Evolutionary conservation across 2,113 vertebrate genomes (phyloP), one percentile per base, ranked within the genome.

Genomic region (Callipepla squamata): DNA sequence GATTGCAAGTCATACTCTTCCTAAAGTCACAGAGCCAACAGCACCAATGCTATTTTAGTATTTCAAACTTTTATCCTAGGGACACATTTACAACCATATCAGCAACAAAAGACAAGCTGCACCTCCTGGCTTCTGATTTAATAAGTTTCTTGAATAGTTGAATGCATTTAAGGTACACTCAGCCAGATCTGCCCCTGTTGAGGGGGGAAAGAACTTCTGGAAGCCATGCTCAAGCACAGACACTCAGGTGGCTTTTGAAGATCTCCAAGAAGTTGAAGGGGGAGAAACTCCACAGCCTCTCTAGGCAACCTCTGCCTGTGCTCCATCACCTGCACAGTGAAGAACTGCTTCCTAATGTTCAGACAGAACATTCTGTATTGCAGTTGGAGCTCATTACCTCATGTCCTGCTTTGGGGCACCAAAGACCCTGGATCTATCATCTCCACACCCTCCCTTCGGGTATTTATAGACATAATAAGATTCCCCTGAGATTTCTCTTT

Each of bases 161-260:
- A 40, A 74, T 61, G 20, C 3, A 2, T 28, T 19, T 30, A 21
- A 83, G 16, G 5, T 34, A 23, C 34, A 70, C 21, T 63, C 57
- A 89, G 18, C 2, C 12, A 44, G 32, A 10, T 8, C 32, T 38
- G 76, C 30, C 38, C 44, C 0, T 1, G 38, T 10, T 68, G 26
- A 58, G 9, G 5, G 25, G 26, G 13, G 11, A 77, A 69, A 42
- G 14, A 12, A n/a, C 14, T 9, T 85, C 57, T 57, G 40, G 11
- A 48, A 9, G 4, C 59, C 13, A 13, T 8, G 20, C 40, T 34
- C 12, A 59, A 21, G 57, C n/a, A 34, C 4, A 17, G 55, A 11
- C 55, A 18, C 32, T 12, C 18, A 47, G 13, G 34, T 2, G 7
- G 34, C 34, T 36, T 82, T 25, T 70, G 8, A 69, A 25, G 48